Percentiles rank a stretch among this genome's conserved stretches.
Conservation (phyloP, 2,797 vertebrate species). For the Coccyzus lansbergi region DNA sequence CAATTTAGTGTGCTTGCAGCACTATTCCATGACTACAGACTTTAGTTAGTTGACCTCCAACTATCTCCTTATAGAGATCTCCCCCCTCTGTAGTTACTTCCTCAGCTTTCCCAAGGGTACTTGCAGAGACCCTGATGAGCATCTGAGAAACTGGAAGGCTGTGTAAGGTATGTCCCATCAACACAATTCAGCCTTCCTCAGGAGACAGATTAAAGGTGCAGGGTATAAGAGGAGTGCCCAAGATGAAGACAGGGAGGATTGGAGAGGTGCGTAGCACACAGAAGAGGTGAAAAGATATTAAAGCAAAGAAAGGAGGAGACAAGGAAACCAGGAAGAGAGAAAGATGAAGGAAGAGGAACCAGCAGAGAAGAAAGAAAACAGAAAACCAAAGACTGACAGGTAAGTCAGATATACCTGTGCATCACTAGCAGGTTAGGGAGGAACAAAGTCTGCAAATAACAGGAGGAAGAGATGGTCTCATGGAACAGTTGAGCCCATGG, state of each 20-base stretch:
- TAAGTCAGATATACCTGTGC: not conserved
- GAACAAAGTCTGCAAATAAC: not conserved
- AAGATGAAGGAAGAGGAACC: not conserved
- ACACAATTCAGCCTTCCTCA: not conserved
- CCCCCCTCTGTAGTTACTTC: not conserved
- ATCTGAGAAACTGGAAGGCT: not conserved
- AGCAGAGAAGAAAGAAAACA: not conserved
- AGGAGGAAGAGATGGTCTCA: not conserved
- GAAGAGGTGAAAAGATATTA: not conserved
- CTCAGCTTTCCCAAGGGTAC: not conserved
- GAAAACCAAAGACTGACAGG: not conserved
- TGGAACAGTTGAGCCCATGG: not conserved
- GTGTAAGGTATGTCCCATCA: not conserved
- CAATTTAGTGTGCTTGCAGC: not conserved
- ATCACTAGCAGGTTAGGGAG: not conserved
- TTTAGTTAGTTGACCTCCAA: not conserved
- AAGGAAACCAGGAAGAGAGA: not conserved
- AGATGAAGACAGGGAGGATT: not conserved
- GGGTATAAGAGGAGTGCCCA: not conserved
- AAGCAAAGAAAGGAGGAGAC: not conserved
- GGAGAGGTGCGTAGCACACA: not conserved
- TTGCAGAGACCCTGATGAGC: not conserved
- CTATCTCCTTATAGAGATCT: not conserved
- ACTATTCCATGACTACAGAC: not conserved
- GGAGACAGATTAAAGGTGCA: not conserved